A percentile compares a stretch with the other conserved stretches of the same genome.
Evolutionary conservation across 2,888 invertebrate species (phyloP).

Genomic region (Yponomeuta cagnagella): DNA sequence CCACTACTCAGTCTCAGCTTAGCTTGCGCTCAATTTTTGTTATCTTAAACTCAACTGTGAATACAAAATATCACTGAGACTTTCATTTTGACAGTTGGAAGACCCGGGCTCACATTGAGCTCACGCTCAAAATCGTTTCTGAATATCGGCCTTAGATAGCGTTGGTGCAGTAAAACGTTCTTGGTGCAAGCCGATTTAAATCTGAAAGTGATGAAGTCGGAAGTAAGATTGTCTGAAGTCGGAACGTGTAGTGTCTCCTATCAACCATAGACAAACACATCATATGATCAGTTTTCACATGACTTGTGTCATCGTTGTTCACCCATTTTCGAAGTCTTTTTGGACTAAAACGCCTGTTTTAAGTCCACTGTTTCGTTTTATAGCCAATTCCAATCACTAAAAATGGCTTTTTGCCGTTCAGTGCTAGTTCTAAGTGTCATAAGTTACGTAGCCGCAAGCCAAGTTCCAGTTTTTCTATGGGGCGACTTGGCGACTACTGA

Average conservation of each 20-base stretch:
- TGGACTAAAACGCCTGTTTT: constrained; percentile 47
- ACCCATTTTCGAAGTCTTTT: constrained; percentile 54
- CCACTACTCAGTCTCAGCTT: too few species aligned
- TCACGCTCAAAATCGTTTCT: too few species aligned
- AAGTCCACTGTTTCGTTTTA: constrained; percentile 54
- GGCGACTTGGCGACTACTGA: constrained; percentile 49
- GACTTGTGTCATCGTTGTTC: constrained; percentile 60
- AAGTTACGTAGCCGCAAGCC: constrained; percentile 42
- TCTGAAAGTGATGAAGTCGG: background rate
- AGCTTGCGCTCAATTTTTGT: too few species aligned
- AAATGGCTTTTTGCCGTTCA: constrained; percentile 67
- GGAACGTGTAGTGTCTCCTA: background rate
- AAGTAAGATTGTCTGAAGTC: background rate
- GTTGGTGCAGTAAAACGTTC: background rate
- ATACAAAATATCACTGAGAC: too few species aligned
- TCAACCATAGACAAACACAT: constrained; percentile 50
- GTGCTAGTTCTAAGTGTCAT: constrained; percentile 60
- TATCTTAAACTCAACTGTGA: too few species aligned
- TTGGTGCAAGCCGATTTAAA: background rate
- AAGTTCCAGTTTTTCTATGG: constrained; percentile 78
- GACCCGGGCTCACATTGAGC: too few species aligned
- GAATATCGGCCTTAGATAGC: too few species aligned
- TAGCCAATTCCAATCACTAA: constrained; percentile 29
- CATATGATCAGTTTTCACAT: constrained; percentile 74
- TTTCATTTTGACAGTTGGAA: too few species aligned